These are phyloP conservation scores for Sula dactylatra DNA, from an alignment of 2,113 vertebrate species.

Conservation along the genomic window DNA sequence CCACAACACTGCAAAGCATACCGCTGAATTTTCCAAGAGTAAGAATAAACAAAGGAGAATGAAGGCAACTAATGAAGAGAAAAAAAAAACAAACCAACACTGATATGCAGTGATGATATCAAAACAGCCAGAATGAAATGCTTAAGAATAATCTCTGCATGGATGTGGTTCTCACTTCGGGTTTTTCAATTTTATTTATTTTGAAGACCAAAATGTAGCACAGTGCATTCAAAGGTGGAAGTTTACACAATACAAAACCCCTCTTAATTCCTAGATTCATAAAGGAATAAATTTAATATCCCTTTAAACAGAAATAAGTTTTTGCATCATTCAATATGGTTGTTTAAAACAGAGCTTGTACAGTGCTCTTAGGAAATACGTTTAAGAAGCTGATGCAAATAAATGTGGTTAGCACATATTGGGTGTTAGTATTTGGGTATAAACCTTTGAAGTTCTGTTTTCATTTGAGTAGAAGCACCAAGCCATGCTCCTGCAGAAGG, in stretches of 20 bases:
- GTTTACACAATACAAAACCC: conserved; percentile 3
- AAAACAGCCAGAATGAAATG: conserved; percentile 75
- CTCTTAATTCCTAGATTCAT: conserved; percentile 23
- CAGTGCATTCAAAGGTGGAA: conserved; percentile 39
- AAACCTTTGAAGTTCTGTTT: not conserved
- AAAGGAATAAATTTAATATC: conserved; percentile 36
- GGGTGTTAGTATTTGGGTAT: not conserved
- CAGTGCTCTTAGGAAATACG: conserved; percentile 27
- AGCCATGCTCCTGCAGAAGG: conserved; percentile 42
- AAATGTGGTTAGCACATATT: not conserved
- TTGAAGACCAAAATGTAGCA: conserved; percentile 40
- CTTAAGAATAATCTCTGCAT: conserved; percentile 78
- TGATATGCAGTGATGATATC: conserved; percentile 60
- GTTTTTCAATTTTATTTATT: conserved; percentile 16
- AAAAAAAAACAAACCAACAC: not conserved
- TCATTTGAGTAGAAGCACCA: conserved; percentile 1
- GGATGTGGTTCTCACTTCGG: conserved; percentile 73
- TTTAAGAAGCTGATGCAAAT: conserved; percentile 10
- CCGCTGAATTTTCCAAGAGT: conserved; percentile 69
- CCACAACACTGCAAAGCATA: conserved; percentile 80
- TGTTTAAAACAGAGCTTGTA: conserved; percentile 4
- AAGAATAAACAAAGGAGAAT: conserved; percentile 63
- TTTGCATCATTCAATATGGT: conserved; percentile 25
- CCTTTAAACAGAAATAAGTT: conserved; percentile 7
- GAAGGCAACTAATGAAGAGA: conserved; percentile 62